phyloP scores from a whole-genome alignment of 2,113 vertebrate species.

The Dendrocopos noguchii region DNA sequence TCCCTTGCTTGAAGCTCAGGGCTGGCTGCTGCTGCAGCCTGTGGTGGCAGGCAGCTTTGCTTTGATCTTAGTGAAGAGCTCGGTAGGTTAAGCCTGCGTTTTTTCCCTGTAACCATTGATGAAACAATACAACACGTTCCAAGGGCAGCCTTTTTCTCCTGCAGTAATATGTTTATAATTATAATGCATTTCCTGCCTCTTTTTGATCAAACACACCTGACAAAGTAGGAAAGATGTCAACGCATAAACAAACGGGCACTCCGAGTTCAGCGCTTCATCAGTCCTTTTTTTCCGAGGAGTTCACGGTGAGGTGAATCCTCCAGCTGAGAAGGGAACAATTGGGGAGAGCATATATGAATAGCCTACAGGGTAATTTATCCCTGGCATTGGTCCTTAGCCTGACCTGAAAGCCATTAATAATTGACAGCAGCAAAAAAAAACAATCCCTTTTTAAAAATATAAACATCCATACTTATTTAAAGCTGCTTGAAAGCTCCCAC shows the following conservation, averaged over 20 bases:
- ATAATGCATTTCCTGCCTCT: constrained; percentile 59
- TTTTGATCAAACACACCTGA: constrained; percentile 66
- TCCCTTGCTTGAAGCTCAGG: neutral
- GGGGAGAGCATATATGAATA: constrained; percentile 41
- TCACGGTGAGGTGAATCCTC: constrained; percentile 11
- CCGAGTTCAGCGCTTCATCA: neutral
- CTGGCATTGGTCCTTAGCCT: constrained; percentile 44
- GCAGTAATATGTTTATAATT: constrained; percentile 49
- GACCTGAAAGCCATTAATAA: constrained; percentile 50
- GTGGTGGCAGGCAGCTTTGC: neutral
- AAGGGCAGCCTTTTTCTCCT: neutral
- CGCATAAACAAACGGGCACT: constrained; percentile 50
- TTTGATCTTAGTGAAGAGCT: constrained; percentile 52
- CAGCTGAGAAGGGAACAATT: constrained; percentile 3
- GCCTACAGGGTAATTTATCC: constrained; percentile 16
- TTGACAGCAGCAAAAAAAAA: constrained; percentile 43
- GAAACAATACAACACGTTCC: constrained; percentile 28
- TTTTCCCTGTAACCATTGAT: constrained; percentile 22
- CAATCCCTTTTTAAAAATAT: constrained; percentile 40
- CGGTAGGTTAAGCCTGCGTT: constrained; percentile 30
- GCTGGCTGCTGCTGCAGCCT: neutral
- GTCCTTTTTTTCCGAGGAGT: constrained; percentile 6
- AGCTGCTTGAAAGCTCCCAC: neutral
- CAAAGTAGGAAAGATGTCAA: constrained; percentile 45
- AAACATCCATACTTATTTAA: constrained; percentile 43